These are phyloP conservation scores for Melipona bicolor DNA, from an alignment of 2,888 invertebrate species.

Conservation along the genomic window DNA sequence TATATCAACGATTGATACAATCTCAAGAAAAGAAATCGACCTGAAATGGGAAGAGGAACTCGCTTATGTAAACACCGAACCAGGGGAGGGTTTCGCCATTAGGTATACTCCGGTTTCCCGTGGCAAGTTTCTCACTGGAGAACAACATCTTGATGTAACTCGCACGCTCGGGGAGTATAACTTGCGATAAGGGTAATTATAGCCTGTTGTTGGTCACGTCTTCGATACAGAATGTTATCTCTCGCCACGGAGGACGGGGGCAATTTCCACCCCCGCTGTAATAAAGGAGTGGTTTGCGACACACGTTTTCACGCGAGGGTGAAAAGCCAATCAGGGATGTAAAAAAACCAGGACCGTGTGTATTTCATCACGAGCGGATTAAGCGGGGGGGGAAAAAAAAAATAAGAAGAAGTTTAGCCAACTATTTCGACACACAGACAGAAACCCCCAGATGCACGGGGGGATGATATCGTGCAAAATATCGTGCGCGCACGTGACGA, in stretches of 20 bases:
- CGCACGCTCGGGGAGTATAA: conserved; percentile 21
- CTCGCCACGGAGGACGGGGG: neutral
- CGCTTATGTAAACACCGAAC: neutral
- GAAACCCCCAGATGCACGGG: neutral
- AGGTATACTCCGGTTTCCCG: neutral
- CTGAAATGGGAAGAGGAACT: neutral
- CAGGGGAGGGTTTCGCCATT: no score
- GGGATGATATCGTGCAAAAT: conserved; percentile 23
- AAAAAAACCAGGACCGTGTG: conserved; percentile 20
- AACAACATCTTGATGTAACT: conserved; percentile 13
- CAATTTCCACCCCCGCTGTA: conserved; percentile 20
- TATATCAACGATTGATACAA: no score
- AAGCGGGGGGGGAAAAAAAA: neutral
- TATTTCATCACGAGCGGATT: conserved; percentile 39
- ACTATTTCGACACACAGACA: conserved; percentile 11
- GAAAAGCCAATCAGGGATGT: neutral
- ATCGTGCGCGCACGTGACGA: conserved; percentile 1
- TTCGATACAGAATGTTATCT: conserved; percentile 45
- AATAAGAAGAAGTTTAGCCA: conserved; percentile 3
- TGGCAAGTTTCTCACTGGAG: conserved; percentile 1
- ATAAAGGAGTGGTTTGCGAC: conserved; percentile 12
- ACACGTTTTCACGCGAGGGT: neutral
- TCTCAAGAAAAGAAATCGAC: no score
- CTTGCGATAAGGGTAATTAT: conserved; percentile 59
- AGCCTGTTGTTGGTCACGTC: conserved; percentile 58